phyloP scores from a whole-genome alignment of 2,797 vertebrate species.

The Falco berigora region DNA sequence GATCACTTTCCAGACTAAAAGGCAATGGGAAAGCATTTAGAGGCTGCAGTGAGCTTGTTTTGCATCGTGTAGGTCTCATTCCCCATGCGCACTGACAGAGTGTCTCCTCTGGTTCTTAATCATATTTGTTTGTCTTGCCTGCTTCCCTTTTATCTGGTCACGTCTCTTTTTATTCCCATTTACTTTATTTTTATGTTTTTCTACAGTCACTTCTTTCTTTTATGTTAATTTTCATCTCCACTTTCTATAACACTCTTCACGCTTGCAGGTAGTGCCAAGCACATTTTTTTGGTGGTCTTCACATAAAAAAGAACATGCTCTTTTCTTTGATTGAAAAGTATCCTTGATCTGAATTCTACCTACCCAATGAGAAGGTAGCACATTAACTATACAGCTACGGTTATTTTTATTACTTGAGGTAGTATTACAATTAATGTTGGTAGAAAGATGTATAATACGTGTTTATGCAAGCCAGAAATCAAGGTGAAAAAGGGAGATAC shows the following conservation, averaged over 20 bases:
- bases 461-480: background rate
- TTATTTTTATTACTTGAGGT: background rate
- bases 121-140: background rate
- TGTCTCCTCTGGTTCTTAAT: background rate
- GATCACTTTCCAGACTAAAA: background rate
- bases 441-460: background rate
- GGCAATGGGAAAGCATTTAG: background rate
- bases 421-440: background rate
- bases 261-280: background rate
- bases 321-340: background rate
- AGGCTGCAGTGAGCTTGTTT: background rate
- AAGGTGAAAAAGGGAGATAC: background rate
- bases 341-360: background rate
- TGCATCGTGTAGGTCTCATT: background rate
- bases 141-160: background rate
- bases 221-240: background rate
- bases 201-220: background rate
- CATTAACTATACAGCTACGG: background rate
- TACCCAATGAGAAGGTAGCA: background rate
- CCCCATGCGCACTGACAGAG: background rate
- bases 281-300: rapidly evolving
- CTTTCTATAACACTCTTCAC: background rate
- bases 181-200: background rate
- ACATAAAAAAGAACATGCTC: background rate
- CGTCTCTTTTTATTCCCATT: background rate